These are phyloP conservation scores for Diorhabda elongata DNA, from an alignment of 1,140 invertebrate species.

Conservation along the genomic window DNA sequence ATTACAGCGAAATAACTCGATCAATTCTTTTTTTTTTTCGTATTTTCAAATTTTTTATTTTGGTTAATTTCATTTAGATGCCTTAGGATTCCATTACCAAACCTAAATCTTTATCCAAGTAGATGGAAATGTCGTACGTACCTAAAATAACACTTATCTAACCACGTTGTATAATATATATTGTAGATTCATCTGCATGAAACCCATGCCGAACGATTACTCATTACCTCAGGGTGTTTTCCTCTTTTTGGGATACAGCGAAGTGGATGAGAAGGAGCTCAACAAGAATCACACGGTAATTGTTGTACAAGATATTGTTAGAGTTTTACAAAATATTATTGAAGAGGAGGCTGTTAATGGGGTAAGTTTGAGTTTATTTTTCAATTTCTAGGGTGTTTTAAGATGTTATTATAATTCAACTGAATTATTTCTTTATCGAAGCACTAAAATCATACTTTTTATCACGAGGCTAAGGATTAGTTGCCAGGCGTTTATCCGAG, in stretches of 20 bases:
- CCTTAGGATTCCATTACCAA: not conserved
- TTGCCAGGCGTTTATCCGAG: no score
- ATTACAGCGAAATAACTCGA: no score
- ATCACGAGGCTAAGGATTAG: no score
- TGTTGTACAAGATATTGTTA: conserved; percentile 73
- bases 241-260: conserved; percentile 82
- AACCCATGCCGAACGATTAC: conserved; percentile 75
- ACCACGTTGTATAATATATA: not conserved
- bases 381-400: no score
- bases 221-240: conserved; percentile 76
- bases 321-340: conserved; percentile 72
- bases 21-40: no score
- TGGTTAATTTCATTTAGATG: no score
- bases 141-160: not conserved
- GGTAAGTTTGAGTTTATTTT: conserved; percentile 47
- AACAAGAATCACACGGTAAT: conserved; percentile 73
- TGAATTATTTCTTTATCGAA: no score
- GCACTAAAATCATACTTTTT: no score
- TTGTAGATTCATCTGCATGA: conserved; percentile 76
- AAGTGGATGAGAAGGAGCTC: conserved; percentile 73
- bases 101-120: not conserved
- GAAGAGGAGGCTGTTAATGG: conserved; percentile 65
- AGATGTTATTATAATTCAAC: no score
- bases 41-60: no score
- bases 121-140: not conserved